Evolutionary conservation across 37 sponge, comb jelly and placozoan species (phyloP).

Genomic region (Chondrilla cf. caribensis): DNA sequence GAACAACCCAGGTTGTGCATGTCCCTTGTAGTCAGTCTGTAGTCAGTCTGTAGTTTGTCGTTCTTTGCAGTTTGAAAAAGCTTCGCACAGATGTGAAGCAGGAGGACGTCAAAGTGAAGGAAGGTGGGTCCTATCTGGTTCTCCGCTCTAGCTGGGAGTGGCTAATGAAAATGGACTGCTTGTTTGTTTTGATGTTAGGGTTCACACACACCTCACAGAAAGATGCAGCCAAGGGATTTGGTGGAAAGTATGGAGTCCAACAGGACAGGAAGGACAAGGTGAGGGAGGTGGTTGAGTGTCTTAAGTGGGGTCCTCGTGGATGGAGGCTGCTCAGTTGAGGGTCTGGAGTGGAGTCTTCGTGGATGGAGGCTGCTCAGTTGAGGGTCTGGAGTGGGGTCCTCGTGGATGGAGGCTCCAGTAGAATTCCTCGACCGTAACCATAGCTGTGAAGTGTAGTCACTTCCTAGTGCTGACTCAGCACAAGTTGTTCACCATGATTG

Average conservation of each 20-base stretch:
- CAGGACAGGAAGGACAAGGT: slow-evolving; percentile 81
- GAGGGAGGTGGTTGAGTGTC: neutral
- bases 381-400: too few relatives aligned
- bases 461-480: too few relatives aligned
- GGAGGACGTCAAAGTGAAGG: slow-evolving; percentile 71
- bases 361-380: neutral
- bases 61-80: slow-evolving; percentile 48
- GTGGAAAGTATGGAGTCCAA: slow-evolving; percentile 92
- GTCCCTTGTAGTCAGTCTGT: too few relatives aligned
- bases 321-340: neutral
- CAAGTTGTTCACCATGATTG: too few relatives aligned
- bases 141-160: too few relatives aligned
- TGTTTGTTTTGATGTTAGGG: neutral
- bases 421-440: too few relatives aligned
- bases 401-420: too few relatives aligned
- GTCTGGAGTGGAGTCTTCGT: neutral
- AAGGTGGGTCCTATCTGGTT: neutral
- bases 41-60: too few relatives aligned
- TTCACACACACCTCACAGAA: slow-evolving; percentile 83
- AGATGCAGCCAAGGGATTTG: slow-evolving; percentile 90
- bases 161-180: neutral
- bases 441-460: too few relatives aligned
- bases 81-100: slow-evolving; percentile 68
- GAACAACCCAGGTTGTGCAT: too few relatives aligned
- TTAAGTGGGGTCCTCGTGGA: too few relatives aligned